A percentile compares a stretch with the other conserved stretches of the same genome.
These are phyloP conservation scores for Conus betulinus DNA, from an alignment of 1,140 invertebrate species.

Conservation along the genomic window DNA sequence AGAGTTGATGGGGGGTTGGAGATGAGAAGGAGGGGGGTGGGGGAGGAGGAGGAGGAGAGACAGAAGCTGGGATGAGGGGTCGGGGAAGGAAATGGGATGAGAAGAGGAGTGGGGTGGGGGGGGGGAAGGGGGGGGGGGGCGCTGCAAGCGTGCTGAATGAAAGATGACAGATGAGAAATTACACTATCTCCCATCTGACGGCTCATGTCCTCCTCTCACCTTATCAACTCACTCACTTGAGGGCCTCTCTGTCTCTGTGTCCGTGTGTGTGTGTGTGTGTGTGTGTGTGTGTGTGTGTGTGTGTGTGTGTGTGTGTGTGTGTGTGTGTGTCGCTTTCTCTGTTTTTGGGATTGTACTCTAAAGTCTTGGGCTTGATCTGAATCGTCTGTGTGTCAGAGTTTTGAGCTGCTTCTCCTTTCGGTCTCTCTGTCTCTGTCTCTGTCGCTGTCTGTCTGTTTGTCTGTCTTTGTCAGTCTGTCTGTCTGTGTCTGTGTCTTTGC, in stretches of 20 bases:
- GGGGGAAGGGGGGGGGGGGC: background rate
- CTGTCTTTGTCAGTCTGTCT: too few species aligned
- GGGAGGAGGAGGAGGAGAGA: too few species aligned
- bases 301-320: too few species aligned
- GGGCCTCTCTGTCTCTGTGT: background rate
- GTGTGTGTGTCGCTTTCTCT: too few species aligned
- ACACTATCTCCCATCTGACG: constrained; percentile 14
- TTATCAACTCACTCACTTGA: background rate
- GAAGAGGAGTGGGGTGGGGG: background rate
- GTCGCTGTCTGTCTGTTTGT: too few species aligned
- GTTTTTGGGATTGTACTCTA: too few species aligned
- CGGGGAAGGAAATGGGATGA: background rate
- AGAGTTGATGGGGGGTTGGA: background rate
- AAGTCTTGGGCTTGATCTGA: too few species aligned
- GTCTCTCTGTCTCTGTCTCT: too few species aligned
- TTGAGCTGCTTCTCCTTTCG: too few species aligned
- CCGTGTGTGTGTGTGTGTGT: background rate
- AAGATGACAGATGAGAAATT: constrained; percentile 17
- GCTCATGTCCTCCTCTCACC: background rate
- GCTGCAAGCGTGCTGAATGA: background rate
- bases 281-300: background rate
- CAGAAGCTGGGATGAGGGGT: background rate
- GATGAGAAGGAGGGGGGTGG: background rate
- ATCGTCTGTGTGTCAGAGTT: too few species aligned
- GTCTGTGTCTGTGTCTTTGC: too few species aligned